Evolutionary conservation across 1,140 invertebrate genomes (phyloP).

Genomic region (Lepeophtheirus salmonis): DNA sequence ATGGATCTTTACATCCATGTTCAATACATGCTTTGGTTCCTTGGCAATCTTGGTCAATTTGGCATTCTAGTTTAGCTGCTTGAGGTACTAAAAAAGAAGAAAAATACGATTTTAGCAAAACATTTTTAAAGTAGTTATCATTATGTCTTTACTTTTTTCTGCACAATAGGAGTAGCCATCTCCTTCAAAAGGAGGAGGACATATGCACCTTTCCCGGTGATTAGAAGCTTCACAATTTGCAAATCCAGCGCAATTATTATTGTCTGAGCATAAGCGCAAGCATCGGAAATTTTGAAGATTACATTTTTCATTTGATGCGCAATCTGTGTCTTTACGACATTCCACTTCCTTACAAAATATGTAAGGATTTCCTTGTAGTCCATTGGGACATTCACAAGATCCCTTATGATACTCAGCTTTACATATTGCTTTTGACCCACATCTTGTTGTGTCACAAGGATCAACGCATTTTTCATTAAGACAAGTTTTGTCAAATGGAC

Average conservation of each 20-base stretch:
- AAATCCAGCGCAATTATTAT: constrained; percentile 53
- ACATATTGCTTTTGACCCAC: constrained; percentile 34
- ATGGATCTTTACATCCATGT: constrained; percentile 21
- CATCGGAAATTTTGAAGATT: constrained; percentile 66
- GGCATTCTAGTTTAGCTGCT: constrained; percentile 28
- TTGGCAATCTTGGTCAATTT: constrained; percentile 21
- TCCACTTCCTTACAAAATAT: constrained; percentile 3
- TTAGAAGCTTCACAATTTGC: constrained; percentile 25
- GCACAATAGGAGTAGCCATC: constrained; percentile 7
- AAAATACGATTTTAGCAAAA: neutral
- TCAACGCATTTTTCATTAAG: constrained; percentile 23
- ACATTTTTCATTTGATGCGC: constrained; percentile 34
- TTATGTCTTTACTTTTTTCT: neutral
- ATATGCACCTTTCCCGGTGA: neutral
- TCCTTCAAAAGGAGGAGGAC: constrained; percentile 6
- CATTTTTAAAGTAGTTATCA: neutral
- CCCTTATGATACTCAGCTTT: constrained; percentile 30
- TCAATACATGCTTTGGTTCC: constrained; percentile 21
- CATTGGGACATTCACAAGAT: constrained; percentile 62
- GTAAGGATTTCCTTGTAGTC: constrained; percentile 57
- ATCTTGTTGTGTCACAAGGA: constrained; percentile 20
- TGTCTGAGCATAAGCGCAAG: constrained; percentile 45
- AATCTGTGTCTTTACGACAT: neutral
- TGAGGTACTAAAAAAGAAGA: neutral
- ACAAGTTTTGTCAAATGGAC: constrained; percentile 22